Base-by-base conservation (phyloP, 2,113 vertebrate genomes). In the Clarias macrocephalus region DNA sequence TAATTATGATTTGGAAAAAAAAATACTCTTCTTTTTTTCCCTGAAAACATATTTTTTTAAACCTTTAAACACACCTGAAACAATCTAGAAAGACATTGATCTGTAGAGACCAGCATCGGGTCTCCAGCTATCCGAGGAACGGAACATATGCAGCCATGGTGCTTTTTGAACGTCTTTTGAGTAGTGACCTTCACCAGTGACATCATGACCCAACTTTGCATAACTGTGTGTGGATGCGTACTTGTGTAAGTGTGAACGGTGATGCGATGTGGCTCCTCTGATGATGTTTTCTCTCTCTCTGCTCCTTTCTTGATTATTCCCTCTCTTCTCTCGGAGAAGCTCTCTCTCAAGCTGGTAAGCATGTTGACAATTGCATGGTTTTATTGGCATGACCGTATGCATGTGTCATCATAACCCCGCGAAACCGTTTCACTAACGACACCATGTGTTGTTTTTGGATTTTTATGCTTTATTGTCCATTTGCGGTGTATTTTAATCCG, bases 341-440 rank as follows among this genome's bases (percentile, higher is more conserved):
- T 99, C 96, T 99, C 98, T 97, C 98, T 99, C 95, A 99, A 99
- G 97, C 96, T 99, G 98, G 98, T 99, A 99, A 99, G 98, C 97
- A 98, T 95, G 93, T 95, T 91, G 91, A 91, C 91, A 92, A 93
- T 90, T 72, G 88, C 94, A 86, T 91, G 56, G 85, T 37, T 65
- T 37, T 90, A 86, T 95, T 95, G 86, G 89, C 84, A 93, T 91
- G 62, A 88, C 60, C 65, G 63, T 92, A 89, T 37, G 95, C 95
- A 93, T 95, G 97, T 94, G 90, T 91, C 89, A 89, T 91, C 89
- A 90, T 95, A 94, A 94, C 94, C 92, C 92, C 86, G 83, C 25
- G 85, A 28, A 28, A 52, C 62, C 3, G 88, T 89, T 63, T 84
- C 77, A 79, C 85, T 87, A 90, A 93, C 85, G 89, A 91, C 88